A percentile compares a stretch with the other conserved stretches of the same genome.
Conservation (phyloP, 2,797 vertebrate genomes). For the Spondyliosoma cantharus region DNA sequence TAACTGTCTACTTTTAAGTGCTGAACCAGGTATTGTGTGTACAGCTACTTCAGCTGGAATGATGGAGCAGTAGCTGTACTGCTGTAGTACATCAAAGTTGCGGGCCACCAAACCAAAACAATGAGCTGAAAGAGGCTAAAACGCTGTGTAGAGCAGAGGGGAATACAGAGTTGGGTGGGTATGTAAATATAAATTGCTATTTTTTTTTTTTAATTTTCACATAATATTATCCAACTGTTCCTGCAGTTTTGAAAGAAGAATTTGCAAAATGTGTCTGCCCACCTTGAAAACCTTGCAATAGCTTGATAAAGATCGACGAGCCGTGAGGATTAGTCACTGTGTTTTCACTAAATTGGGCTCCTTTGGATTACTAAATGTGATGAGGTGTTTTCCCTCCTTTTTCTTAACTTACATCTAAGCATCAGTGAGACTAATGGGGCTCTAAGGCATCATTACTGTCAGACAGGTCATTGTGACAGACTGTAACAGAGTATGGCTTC, state of each 20-base stretch:
- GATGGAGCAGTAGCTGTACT: background rate
- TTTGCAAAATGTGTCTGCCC: background rate
- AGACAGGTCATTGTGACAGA: constrained; percentile 47
- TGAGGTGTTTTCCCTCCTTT: constrained; percentile 11
- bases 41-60: background rate
- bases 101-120: background rate
- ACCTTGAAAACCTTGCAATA: background rate
- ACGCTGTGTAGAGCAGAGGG: background rate
- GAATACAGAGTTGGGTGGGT: background rate
- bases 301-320: background rate
- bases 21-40: background rate
- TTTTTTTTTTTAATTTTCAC: background rate
- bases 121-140: background rate
- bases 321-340: constrained; percentile 8
- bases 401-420: constrained; percentile 52
- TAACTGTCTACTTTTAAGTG: background rate
- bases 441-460: constrained; percentile 58
- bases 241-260: background rate
- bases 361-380: constrained; percentile 23
- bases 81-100: background rate
- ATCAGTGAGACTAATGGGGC: constrained; percentile 52
- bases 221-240: background rate
- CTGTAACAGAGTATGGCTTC: constrained; percentile 50
- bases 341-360: constrained; percentile 22
- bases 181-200: background rate